Base-by-base conservation (phyloP, 92 coral and sea anemone genomes). In the Porites cylindrica region DNA sequence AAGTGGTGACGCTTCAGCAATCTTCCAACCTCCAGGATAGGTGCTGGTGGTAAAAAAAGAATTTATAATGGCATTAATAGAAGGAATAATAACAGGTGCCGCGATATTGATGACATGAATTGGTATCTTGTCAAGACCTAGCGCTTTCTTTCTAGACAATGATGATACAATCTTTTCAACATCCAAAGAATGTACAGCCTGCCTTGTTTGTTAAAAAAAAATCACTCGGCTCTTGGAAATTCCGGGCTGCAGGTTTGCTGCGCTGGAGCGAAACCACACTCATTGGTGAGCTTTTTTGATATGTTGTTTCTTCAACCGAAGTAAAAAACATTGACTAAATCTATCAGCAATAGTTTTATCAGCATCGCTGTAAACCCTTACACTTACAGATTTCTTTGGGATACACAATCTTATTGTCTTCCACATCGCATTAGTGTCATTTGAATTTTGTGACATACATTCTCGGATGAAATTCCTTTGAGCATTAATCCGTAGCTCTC, bases 361-460 rank as follows among this genome's bases (percentile, higher is more conserved):
- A 38, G 3, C 6, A 38, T 38, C 43, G 0, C 43, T 38, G 43
- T 38, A 38, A 38, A 38, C 43, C 43, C 43, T 38, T 38, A 38
- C 43, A 38, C 43, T 38, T 4, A 0, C 43, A 3, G 43, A 38
- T 38, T 38, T 38, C 43, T 38, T 4, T 38, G 43, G 43, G 6
- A 38, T 38, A 4, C 43, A 38, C 43, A 4, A 4, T 38, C 43
- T 38, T 38, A 38, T 75, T 29, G 78, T 66, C 66, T 90, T 81
- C 87, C 79, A 85, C 85, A 85, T 78, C 16, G 82, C 58, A 20
- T 79, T 85, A 23, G 93, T 72, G 67, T 80, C 90, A 64, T 85
- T 85, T 73, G 90, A 43, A 80, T 85, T 85, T 53, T 90, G 50
- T 76, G 50, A 70, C 12, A 79, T 90, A 43, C 70, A 72, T 14